Base-by-base conservation (phyloP, 1,140 invertebrate species). In the Eubasilissa regina region DNA sequence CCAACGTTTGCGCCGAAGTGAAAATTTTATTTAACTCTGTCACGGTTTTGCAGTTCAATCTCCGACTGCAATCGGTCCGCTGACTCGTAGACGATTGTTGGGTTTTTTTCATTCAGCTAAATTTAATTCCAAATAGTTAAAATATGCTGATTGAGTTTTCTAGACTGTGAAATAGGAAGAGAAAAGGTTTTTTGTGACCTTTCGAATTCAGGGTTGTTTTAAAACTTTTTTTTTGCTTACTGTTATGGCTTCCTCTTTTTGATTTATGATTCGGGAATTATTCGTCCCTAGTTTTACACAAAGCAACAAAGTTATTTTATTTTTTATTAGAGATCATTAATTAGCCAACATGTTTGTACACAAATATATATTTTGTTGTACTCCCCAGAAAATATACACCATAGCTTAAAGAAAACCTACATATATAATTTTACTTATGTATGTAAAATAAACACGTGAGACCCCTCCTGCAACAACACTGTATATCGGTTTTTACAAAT, bases 131-230 rank as follows among this genome's bases (percentile, higher is more conserved):
- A 21, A 58, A 58, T 58, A 21, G 17, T 15, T 3, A 64, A 64
- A 64, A 25, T 64, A 64, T 64, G 60, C 60, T 35, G 25, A 64
- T 64, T 44, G 60, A 64, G 13, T 64, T 64, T 64, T 64, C 21
- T 64, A 64, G 25, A 43, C 60, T 64, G 58, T 62, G 60, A 64
- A 64, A 64, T 43, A 64, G 11, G 48, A 51, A 51, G 21, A 35
- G 35, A 3, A 64, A 35, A 21, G 25, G 19, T 62, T 43, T 21
- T 64, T 64, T 64, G 19, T 64, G n/a, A 13, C 8, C 6, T 51
- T 51, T 51, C 6, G 1, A 35, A 15, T 51, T 51, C 9, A 51
- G 48, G 25, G 25, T 12, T n/a, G 53, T n/a, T 15, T 58, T 19
- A 12, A 13, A 4, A 43, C 35, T 35, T 64, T 64, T 51, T 51